Conservation (phyloP, 2,113 vertebrate species). For the Triplophysa rosa region DNA sequence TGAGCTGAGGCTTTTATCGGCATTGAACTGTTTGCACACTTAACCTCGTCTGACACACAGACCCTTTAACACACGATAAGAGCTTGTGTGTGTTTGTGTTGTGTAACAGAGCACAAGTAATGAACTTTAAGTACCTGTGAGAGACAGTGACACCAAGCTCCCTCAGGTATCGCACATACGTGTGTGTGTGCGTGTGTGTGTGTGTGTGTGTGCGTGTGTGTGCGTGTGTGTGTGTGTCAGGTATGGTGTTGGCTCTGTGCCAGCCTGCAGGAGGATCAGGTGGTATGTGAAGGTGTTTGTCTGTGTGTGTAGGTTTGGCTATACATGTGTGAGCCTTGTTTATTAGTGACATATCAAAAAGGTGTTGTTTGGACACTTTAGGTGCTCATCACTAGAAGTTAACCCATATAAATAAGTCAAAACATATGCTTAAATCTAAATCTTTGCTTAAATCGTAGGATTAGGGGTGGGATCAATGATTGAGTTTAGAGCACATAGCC, state of each 20-base stretch:
- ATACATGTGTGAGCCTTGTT: too few relatives aligned
- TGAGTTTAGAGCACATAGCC: too few relatives aligned
- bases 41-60: slow-evolving; percentile 52
- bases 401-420: too few relatives aligned
- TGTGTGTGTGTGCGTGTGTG: too few relatives aligned
- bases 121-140: slow-evolving; percentile 92
- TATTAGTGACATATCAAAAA: too few relatives aligned
- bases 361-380: too few relatives aligned
- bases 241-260: slow-evolving; percentile 67
- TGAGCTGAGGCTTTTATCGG: slow-evolving; percentile 32
- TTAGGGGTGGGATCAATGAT: too few relatives aligned
- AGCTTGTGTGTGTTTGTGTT: slow-evolving; percentile 52
- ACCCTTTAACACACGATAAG: slow-evolving; percentile 69
- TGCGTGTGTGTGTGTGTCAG: slow-evolving; percentile 21
- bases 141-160: slow-evolving; percentile 82
- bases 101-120: slow-evolving; percentile 90
- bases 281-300: slow-evolving; percentile 62
- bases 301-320: slow-evolving; percentile 83
- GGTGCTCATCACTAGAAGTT: too few relatives aligned
- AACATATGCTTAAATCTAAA: slow-evolving; percentile 50
- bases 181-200: slow-evolving; percentile 4
- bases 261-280: slow-evolving; percentile 82
- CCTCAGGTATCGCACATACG: slow-evolving; percentile 74
- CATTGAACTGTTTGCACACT: slow-evolving; percentile 24
- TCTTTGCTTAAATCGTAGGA: slow-evolving; percentile 33